Conservation (phyloP, 1,140 invertebrate genomes). For the Apis mellifera region Amel_HAv3.1 CM009941.2:15948501-15949000, state of each 20-base stretch:
- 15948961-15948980: constrained; percentile 5
- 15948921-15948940: constrained; percentile 53
- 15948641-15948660: background rate
- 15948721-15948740: background rate
- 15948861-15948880: constrained; percentile 53
- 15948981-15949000: constrained; percentile 13
- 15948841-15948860: constrained; percentile 23
- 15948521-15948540: background rate
- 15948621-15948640: background rate
- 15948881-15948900: constrained; percentile 70
- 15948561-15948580: background rate
- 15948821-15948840: background rate
- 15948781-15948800: constrained; percentile 11
- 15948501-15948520: background rate
- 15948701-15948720: background rate
- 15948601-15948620: too few species aligned
- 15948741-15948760: background rate
- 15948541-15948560: background rate
- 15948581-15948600: background rate
- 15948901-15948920: constrained; percentile 70
- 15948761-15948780: background rate
- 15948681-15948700: background rate
- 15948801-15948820: constrained; percentile 1
- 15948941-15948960: constrained; percentile 16
- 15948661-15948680: background rate